A percentile compares a stretch with the other conserved stretches of the same genome.
Conservation (phyloP, 2,113 vertebrate species). For the Dipodomys ordii region DNA sequence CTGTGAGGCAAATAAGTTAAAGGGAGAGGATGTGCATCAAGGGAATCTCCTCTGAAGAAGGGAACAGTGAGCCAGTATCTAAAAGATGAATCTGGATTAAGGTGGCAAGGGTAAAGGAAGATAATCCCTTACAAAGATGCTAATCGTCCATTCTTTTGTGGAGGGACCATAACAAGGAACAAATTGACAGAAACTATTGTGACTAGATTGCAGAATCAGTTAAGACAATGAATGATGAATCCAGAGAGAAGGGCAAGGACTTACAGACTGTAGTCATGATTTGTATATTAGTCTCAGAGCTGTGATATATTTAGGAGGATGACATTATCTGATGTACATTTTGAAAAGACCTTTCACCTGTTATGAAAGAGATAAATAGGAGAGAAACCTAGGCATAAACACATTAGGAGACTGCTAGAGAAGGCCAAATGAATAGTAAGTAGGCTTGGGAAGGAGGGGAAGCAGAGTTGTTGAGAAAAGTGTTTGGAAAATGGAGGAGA, state of each 20-base stretch:
- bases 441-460: no score
- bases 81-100: background rate
- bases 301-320: background rate
- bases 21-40: background rate
- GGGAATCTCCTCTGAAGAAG: background rate
- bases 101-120: background rate
- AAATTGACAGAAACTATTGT: background rate
- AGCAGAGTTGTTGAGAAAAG: background rate
- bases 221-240: background rate
- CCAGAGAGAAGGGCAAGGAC: background rate
- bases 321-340: background rate
- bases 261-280: background rate
- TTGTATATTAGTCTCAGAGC: background rate
- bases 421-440: background rate
- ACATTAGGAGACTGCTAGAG: background rate
- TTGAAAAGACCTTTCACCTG: background rate
- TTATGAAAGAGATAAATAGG: background rate
- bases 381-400: background rate
- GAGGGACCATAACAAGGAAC: background rate
- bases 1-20: accelerated
- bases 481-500: no score
- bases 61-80: background rate
- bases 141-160: background rate
- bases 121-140: background rate
- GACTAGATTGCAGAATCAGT: background rate